Base-by-base conservation (phyloP, 2,888 invertebrate genomes). In the Pogonocherus hispidulus region DNA sequence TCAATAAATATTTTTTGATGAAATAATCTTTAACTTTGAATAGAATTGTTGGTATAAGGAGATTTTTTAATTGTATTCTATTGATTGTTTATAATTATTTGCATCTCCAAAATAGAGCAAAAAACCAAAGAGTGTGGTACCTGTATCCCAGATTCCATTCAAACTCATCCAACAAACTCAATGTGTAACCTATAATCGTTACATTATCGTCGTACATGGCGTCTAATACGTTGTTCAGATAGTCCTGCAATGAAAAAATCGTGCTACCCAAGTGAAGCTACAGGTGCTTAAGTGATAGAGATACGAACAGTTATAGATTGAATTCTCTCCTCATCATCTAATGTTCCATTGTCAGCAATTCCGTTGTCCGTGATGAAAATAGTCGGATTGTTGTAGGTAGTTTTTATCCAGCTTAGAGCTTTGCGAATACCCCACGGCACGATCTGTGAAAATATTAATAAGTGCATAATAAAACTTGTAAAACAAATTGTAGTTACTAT, bases 291-390 rank as follows among this genome's bases (percentile, higher is more conserved):
- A n/a, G n/a, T n/a, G n/a, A n/a, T n/a, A n/a, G n/a, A n/a, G 16
- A n/a, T 22, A 51, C 22, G n/a, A 41, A 56, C 56, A 22, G 32
- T 57, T 11, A 37, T 44, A 41, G 49, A 73, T 16, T 59, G 27
- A 16, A 73, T 66, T 18, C 70, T 49, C 1, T 56, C 9, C n/a
- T 55, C 44, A 37, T 70, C 72, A 0, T 63, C 47, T 3, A 66
- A 47, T 2, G 35, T 0, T 69, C 23, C 63, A 35, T 47, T n/a
- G 6, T 87, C 87, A 1, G 89, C 85, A 83, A 86, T 86, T 0
- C 90, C 90, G 64, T 89, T 90, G 76, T 89, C 90, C 0, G 88
- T 87, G 1, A 90, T 78, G 56, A 86, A 86, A 5, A 90, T 83
- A 37, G 86, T 83, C 75, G 54, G 54, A 19, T 55, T 22, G 22